Evolutionary conservation across 2,888 invertebrate genomes (phyloP), one percentile per base, ranked within the genome.

Genomic region (Acrobasis consociella): DNA sequence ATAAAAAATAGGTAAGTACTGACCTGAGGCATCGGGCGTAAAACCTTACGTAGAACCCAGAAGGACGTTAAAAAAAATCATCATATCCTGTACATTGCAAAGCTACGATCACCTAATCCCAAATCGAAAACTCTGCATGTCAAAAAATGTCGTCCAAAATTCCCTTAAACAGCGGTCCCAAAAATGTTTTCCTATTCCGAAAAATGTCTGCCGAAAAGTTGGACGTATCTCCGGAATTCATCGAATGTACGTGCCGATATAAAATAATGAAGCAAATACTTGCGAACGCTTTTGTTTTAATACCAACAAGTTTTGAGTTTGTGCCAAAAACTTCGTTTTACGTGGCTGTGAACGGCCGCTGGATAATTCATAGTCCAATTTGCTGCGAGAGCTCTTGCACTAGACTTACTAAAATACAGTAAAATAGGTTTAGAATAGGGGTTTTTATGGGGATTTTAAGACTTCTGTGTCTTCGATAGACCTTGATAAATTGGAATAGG

Each of bases 301-400:
- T 67, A 68, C 65, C 63, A 67, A 66, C 68, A 68, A 72, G 71
- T 72, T 74, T 78, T 81, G 82, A 81, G 62, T 62, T 66, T 37
- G 62, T 75, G 84, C 84, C 84, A 85, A 78, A 80, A 77, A 69
- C 80, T 77, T 74, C 55, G 58, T 56, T 56, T 51, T 62, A 58
- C 51, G 39, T 62, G 59, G 56, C 38, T 31, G 38, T 16, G 51
- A 17, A 39, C 39, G 16, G 31, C 15, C 22, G 42, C 61, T 53
- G 46, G 59, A 53, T 61, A 61, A 61, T 60, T 60, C 53, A 53
- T 31, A 53, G 42, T 61, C 52, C 61, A 53, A 61, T 61, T 61
- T 53, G 61, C 46, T 46, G 22, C 60, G 17, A 42, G 17, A 42
- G 22, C 52, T 50, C 17, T 60, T 38, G 17, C 38, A n/a, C 60